A percentile compares a stretch with the other conserved stretches of the same genome.
phyloP scores from a whole-genome alignment of 2,113 vertebrate genomes.

The Xyrauchen texanus region DNA sequence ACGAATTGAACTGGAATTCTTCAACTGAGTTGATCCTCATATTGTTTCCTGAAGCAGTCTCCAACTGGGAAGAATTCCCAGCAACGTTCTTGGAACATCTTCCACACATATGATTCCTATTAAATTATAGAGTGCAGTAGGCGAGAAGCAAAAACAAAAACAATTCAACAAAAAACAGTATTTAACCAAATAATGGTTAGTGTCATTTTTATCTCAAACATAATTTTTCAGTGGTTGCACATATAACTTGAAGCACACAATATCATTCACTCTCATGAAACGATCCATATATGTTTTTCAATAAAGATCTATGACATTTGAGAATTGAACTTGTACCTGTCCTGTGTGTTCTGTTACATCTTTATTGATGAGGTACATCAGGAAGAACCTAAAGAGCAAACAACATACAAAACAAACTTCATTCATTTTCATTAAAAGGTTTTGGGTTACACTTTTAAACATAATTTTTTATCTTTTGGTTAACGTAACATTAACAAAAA shows the following conservation, averaged over 20 bases:
- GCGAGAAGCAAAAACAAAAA: slow-evolving; percentile 25
- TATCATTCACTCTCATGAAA: not conserved
- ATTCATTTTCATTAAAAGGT: not conserved
- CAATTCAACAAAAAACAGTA: not conserved
- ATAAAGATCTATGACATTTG: not conserved
- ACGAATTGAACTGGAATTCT: too few relatives aligned
- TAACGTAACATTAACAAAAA: too few relatives aligned
- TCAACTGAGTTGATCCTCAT: slow-evolving; percentile 66
- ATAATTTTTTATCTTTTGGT: too few relatives aligned
- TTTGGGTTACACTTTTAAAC: too few relatives aligned
- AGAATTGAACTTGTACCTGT: slow-evolving; percentile 64
- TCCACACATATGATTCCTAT: slow-evolving; percentile 78
- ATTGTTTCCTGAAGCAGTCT: slow-evolving; percentile 79
- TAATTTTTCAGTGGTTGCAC: not conserved
- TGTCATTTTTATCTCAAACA: not conserved
- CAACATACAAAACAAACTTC: slow-evolving; percentile 5
- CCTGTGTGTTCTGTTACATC: slow-evolving; percentile 78
- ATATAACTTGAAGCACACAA: not conserved
- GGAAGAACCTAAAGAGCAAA: slow-evolving; percentile 69
- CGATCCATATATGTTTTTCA: not conserved
- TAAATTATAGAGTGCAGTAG: slow-evolving; percentile 37
- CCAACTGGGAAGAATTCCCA: slow-evolving; percentile 80
- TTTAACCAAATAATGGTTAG: not conserved
- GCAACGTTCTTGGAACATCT: slow-evolving; percentile 79
- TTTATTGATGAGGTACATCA: slow-evolving; percentile 79